Evolutionary conservation across 2,888 invertebrate species (phyloP), one percentile per base, ranked within the genome.

Genomic region (Synergus umbraculus): DNA sequence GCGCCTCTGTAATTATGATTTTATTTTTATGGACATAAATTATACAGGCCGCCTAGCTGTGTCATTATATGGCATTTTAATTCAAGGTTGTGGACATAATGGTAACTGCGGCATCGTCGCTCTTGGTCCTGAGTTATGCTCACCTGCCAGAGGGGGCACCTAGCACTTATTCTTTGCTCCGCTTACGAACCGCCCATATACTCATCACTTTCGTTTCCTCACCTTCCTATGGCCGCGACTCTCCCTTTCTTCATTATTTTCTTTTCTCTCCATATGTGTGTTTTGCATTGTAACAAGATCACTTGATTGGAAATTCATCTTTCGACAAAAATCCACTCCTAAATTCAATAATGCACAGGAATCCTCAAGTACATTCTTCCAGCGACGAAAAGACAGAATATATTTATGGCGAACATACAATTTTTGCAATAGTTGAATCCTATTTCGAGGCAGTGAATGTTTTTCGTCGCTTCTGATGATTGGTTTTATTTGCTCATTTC

Each of bases 11-110:
- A 91, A 91, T 91, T 91, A 91, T 91, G 91, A 91, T 91, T 91
- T 91, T 91, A 91, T 90, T 91, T 91, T 91, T 91, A 91, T 91
- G 91, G 91, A 90, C 91, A 91, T 91, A 91, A 91, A 91, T 91
- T 91, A 91, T 85, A 91, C 88, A 89, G 90, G 87, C 88, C 84
- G 88, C 85, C 87, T 88, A 87, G 90, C 90, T 88, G 90, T 91
- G 91, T 91, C 91, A 91, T 91, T 91, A 91, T 91, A 90, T 89
- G 90, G 90, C 90, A 91, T 91, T 91, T 91, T 91, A 91, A 91
- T 91, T 91, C 91, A 90, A 91, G 90, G 91, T 89, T 90, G 89
- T 85, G 88, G 90, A 91, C 90, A 90, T 91, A 91, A 91, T 91
- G 90, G 90, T 88, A 85, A 90, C 88, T 87, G 88, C 85, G 83